Evolutionary conservation across 2,113 vertebrate species (phyloP).

Genomic region (Bubo bubo): DNA sequence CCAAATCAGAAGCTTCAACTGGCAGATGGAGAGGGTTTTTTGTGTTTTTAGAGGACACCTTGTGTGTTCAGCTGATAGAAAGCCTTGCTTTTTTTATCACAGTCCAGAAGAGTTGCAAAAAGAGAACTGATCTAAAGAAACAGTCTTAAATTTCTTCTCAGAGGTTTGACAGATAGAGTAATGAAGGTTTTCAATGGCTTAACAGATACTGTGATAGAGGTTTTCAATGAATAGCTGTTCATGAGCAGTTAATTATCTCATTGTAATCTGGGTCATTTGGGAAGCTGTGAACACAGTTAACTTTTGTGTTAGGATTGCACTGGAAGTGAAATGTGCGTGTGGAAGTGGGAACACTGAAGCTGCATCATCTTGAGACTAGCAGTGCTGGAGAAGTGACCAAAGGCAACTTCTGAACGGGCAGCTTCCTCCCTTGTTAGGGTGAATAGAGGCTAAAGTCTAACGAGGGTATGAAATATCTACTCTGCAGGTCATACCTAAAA

Average conservation of each 20-base stretch:
- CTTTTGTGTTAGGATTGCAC: not conserved
- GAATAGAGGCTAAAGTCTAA: not conserved
- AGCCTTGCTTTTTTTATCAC: not conserved
- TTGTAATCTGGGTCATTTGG: slow-evolving; percentile 38
- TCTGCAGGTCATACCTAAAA: not conserved
- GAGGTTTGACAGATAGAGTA: not conserved
- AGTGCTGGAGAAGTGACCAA: not conserved
- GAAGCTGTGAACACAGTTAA: not conserved
- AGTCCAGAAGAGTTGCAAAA: not conserved
- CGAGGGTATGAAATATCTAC: not conserved
- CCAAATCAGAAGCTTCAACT: not conserved
- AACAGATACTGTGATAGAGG: not conserved
- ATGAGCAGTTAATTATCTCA: slow-evolving; percentile 38
- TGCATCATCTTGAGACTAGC: not conserved
- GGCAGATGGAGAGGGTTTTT: not conserved
- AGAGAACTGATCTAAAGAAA: not conserved
- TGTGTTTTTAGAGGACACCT: not conserved
- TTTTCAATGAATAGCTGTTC: slow-evolving; percentile 35
- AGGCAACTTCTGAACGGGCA: not conserved
- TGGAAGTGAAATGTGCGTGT: not conserved
- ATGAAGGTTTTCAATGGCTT: not conserved
- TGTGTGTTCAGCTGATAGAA: not conserved
- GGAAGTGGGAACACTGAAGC: not conserved
- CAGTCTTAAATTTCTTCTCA: not conserved
- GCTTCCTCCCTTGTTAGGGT: not conserved